Conservation (phyloP, 2,797 vertebrate genomes). For the Luscinia luscinia region DNA sequence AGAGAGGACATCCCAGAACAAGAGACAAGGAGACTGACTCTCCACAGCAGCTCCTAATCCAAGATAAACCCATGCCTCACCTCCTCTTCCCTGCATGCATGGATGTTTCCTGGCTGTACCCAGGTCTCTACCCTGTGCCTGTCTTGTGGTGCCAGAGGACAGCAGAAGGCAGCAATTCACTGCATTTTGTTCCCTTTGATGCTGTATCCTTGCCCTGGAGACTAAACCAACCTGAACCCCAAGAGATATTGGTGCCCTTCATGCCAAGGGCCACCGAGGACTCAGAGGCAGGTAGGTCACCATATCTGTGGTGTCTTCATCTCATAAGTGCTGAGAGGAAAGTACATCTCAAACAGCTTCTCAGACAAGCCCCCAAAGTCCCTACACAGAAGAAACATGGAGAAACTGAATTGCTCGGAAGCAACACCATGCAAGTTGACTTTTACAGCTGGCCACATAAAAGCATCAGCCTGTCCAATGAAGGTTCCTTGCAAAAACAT, state of each 20-base stretch:
- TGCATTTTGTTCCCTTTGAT: neutral
- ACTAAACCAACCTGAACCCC: neutral
- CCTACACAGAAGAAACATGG: neutral
- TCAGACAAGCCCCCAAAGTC: neutral
- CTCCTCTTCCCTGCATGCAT: neutral
- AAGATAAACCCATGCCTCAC: rapidly evolving
- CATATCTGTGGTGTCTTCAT: neutral
- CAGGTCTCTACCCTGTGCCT: neutral
- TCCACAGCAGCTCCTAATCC: neutral
- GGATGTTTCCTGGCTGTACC: neutral
- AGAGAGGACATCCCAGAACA: neutral
- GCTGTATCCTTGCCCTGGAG: neutral
- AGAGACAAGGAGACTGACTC: neutral
- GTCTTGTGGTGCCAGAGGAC: neutral
- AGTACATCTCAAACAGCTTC: neutral
- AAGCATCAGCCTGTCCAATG: neutral
- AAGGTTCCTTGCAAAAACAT: neutral
- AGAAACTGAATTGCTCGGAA: neutral
- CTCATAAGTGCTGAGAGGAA: neutral
- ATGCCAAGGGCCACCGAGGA: neutral
- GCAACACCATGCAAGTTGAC: neutral
- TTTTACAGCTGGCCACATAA: neutral
- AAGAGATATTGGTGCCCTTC: neutral
- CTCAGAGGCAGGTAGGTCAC: neutral
- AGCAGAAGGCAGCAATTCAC: neutral